Evolutionary conservation across 2,797 vertebrate genomes (phyloP).

Genomic region (Clarias pachynema): DNA sequence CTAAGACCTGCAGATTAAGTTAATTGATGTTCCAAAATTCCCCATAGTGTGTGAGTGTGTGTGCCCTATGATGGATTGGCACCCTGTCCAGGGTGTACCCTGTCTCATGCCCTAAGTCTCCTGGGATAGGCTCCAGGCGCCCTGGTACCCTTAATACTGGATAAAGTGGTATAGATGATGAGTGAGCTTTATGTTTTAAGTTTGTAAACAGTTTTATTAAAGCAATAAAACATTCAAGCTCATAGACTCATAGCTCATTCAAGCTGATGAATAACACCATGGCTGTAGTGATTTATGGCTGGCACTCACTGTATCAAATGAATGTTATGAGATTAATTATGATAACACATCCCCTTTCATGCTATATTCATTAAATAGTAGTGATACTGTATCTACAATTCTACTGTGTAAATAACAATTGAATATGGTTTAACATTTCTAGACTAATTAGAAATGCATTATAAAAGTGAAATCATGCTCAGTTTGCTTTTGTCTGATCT

Average conservation of each 20-base stretch:
- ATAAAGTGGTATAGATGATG: no score
- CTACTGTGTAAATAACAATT: neutral
- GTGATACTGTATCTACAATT: neutral
- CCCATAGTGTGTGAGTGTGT: no score
- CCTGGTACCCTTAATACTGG: no score
- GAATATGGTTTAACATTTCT: neutral
- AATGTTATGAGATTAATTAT: neutral
- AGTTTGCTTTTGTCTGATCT: neutral
- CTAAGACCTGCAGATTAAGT: no score
- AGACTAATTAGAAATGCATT: neutral
- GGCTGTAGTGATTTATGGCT: neutral
- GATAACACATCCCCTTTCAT: neutral
- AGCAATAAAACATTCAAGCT: neutral
- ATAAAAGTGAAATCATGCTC: neutral
- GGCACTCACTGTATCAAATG: neutral
- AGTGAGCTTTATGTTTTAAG: neutral
- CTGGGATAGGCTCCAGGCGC: no score
- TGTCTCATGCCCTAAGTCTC: no score
- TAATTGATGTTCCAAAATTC: no score
- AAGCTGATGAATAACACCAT: neutral
- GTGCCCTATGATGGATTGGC: no score
- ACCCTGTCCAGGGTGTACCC: no score
- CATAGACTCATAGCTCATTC: no score
- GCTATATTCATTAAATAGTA: neutral
- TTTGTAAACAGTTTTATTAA: neutral